These are phyloP conservation scores for Akabosia matsudoensis DNA, from an alignment of 1,140 invertebrate species.

Conservation along the genomic window DNA sequence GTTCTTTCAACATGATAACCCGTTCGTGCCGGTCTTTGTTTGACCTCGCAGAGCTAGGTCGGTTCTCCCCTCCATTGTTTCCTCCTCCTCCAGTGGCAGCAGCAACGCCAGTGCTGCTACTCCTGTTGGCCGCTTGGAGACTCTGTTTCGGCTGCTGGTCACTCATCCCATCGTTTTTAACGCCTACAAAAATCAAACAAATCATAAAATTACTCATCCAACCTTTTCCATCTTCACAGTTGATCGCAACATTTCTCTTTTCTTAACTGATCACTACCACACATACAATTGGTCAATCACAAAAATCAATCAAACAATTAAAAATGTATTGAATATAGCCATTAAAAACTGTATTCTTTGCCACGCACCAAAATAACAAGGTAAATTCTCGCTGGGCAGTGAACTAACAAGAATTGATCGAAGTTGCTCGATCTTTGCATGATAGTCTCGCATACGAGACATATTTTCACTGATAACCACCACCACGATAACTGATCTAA, in stretches of 20 bases:
- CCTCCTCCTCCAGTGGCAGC: not conserved
- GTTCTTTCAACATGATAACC: slow-evolving; percentile 27
- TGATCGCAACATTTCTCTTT: not conserved
- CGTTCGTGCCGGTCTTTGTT: not conserved
- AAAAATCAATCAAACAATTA: not conserved
- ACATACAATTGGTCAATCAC: not conserved
- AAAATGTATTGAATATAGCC: not conserved
- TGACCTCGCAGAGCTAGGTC: slow-evolving; percentile 3
- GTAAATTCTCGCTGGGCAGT: slow-evolving; percentile 34
- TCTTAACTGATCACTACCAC: not conserved
- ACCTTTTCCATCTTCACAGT: not conserved
- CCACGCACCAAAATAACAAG: not conserved
- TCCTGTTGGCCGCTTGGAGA: not conserved
- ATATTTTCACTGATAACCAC: too few species aligned
- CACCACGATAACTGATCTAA: too few species aligned
- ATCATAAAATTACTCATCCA: not conserved
- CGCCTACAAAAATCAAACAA: slow-evolving; percentile 36
- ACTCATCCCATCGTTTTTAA: slow-evolving; percentile 42
- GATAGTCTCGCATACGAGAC: not conserved
- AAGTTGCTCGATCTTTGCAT: slow-evolving; percentile 26
- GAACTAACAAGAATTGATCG: slow-evolving; percentile 27
- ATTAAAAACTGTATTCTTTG: not conserved
- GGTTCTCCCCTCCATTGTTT: too few species aligned
- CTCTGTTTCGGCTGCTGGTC: slow-evolving; percentile 18
- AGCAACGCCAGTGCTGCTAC: not conserved